Percentiles rank a stretch among this genome's conserved stretches.
Evolutionary conservation across 2,113 vertebrate genomes (phyloP).

Genomic region (Loxodonta africana): DNA sequence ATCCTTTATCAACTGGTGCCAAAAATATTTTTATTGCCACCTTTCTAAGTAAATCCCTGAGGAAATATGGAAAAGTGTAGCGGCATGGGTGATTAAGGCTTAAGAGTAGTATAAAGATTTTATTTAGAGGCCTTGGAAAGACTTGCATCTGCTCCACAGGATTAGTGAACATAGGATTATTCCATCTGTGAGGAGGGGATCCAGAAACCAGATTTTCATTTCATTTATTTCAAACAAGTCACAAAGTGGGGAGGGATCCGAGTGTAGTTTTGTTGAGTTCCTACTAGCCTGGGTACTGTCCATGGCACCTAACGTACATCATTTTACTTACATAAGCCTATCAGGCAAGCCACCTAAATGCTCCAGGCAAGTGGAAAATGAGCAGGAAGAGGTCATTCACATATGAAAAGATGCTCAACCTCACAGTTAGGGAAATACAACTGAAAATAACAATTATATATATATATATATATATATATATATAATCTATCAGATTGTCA

Average conservation of each 20-base stretch:
- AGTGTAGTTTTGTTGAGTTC: neutral
- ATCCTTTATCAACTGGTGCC: neutral
- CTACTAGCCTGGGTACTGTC: neutral
- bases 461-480: neutral
- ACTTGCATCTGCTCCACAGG: neutral
- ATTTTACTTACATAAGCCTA: neutral
- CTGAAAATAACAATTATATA: neutral
- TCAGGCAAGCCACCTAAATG: neutral
- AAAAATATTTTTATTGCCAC: conserved; percentile 14
- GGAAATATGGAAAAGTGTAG: neutral
- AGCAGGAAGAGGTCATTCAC: neutral
- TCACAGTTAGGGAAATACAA: neutral
- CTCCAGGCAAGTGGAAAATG: neutral
- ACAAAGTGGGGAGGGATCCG: neutral
- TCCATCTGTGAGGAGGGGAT: neutral
- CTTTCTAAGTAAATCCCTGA: conserved; percentile 41
- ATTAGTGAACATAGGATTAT: neutral
- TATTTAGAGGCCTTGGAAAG: neutral
- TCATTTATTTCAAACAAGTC: conserved; percentile 18
- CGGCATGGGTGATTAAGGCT: neutral
- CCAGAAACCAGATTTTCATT: neutral
- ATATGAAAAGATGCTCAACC: neutral
- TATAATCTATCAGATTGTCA: neutral
- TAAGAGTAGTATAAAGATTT: neutral
- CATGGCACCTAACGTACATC: neutral